Percentiles rank a stretch among this genome's conserved stretches.
phyloP scores from a whole-genome alignment of 2,888 invertebrate genomes.

The Palloptera scutellata region DNA sequence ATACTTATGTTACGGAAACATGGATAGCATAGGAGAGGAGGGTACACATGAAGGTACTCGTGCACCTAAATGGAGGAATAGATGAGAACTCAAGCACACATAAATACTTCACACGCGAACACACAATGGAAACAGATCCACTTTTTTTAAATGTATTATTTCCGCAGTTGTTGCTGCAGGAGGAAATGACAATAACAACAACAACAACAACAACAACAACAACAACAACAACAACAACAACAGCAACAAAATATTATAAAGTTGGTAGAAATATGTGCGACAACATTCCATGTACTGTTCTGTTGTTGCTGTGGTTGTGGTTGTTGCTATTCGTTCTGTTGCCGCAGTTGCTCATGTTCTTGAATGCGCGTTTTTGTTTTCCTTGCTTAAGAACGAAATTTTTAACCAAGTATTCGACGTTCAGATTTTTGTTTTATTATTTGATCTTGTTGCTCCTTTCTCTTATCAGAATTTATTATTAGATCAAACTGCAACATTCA shows the following conservation, averaged over 20 bases:
- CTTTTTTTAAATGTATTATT: background rate
- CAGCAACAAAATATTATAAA: conserved; percentile 25
- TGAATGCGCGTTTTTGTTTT: conserved; percentile 12
- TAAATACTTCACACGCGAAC: too few relatives aligned
- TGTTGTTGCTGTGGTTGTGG: conserved; percentile 14
- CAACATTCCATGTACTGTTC: conserved; percentile 34
- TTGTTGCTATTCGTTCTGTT: conserved; percentile 5
- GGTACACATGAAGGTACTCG: too few relatives aligned
- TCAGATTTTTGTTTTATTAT: background rate
- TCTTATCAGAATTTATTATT: conserved; percentile 26
- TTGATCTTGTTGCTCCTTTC: conserved; percentile 13
- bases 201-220: background rate
- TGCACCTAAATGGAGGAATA: too few relatives aligned
- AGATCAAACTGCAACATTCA: conserved; percentile 22
- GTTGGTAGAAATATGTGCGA: conserved; percentile 37
- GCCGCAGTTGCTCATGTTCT: background rate
- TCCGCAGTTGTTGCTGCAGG: conserved; percentile 13
- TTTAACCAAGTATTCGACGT: background rate
- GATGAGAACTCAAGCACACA: too few relatives aligned
- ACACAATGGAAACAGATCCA: too few relatives aligned
- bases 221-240: background rate
- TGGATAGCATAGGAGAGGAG: too few relatives aligned
- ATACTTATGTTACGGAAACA: too few relatives aligned
- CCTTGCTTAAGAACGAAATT: background rate
- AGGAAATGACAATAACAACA: conserved; percentile 29